These are phyloP conservation scores for Emydura subglobosa DNA, from an alignment of 2,113 vertebrate species.

Conservation along the genomic window DNA sequence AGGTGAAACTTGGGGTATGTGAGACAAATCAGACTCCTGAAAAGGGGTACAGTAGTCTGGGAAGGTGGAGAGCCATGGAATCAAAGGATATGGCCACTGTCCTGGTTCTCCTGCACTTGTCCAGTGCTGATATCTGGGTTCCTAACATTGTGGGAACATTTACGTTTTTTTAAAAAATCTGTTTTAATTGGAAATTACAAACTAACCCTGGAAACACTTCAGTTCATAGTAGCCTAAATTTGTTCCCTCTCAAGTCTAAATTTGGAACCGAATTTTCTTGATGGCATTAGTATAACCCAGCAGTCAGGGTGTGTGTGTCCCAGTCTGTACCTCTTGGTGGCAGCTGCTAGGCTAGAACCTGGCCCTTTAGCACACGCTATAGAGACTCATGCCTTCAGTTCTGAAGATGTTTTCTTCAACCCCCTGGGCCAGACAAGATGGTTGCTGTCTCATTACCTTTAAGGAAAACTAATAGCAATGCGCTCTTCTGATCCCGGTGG, in stretches of 20 bases:
- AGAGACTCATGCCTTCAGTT: background rate
- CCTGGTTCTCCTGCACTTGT: background rate
- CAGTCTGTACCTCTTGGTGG: background rate
- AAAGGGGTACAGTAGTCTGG: no score
- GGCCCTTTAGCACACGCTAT: background rate
- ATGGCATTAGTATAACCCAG: rapidly evolving
- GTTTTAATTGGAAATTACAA: background rate
- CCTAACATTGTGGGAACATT: background rate
- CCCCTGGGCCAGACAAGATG: background rate
- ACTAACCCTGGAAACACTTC: background rate
- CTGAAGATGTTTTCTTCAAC: background rate
- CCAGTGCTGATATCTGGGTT: background rate
- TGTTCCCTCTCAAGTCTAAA: rapidly evolving
- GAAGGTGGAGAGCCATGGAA: no score
- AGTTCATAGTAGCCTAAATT: background rate
- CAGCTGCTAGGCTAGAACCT: background rate
- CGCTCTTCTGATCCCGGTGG: no score
- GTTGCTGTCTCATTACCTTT: background rate
- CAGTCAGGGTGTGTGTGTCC: background rate
- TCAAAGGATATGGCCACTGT: background rate
- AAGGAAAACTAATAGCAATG: background rate
- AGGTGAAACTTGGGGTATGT: no score
- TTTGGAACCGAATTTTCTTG: background rate
- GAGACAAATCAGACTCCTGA: no score
- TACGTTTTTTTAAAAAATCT: background rate